Evolutionary conservation across 2,113 vertebrate genomes (phyloP), one percentile per base, ranked within the genome.

Genomic region (Lampris incognitus): DNA sequence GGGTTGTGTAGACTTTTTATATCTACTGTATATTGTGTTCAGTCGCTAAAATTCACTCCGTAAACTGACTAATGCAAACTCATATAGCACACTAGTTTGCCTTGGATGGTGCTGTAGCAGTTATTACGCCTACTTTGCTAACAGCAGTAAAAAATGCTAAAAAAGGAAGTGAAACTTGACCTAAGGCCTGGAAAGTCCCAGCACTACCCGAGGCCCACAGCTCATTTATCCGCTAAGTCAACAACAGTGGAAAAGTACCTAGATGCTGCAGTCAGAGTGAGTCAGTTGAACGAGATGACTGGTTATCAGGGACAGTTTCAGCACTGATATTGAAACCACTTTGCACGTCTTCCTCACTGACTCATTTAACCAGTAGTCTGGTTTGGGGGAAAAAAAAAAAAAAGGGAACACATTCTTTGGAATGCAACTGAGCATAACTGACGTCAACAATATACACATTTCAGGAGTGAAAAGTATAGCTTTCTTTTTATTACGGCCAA

Each of bases 171-270:
- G 87, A 89, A 91, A 90, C 84, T 38, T 6, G 68, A 76, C 60
- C 67, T 37, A 8, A 41, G 8, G 59, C 9, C 49, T 90, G 92
- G 92, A 90, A 92, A 91, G 86, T 91, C 91, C 92, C 92, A 0
- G 0, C 3, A 8, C 44, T 44, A 68, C 69, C 67, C 42, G 9
- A 48, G 41, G 2, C 41, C 60, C 5, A 24, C 60, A 66, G 24
- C 4, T 66, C 24, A 38, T 11, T 51, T 62, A 63, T 70, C 72
- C 72, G 68, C 66, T 42, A 1, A 8, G 10, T 61, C 39, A 82
- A 76, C 60, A 73, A 48, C 58, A 58, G 68, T 42, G 90, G 87
- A 88, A 63, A 92, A 93, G 89, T 89, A 90, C 92, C 88, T 66
- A 49, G 2, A 24, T 1, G 57, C 46, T n/a, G 55, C 65, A 49